Percentiles rank a stretch among this genome's conserved stretches.
Conservation (phyloP, 2,113 vertebrate species). For the Epinephelus fuscoguttatus region DNA sequence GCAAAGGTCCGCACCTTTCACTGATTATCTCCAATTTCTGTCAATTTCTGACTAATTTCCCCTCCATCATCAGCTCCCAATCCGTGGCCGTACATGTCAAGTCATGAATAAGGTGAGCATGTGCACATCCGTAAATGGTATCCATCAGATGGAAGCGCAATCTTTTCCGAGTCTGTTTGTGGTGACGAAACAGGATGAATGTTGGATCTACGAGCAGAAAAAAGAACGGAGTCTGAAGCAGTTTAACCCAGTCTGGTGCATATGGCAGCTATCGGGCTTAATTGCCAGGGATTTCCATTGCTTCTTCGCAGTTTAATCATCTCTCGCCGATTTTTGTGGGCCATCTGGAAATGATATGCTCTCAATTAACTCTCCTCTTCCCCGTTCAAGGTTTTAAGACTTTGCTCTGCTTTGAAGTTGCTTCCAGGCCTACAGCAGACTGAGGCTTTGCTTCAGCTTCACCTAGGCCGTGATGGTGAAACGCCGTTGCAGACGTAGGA, state of each 20-base stretch:
- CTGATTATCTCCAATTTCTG: conserved; percentile 1
- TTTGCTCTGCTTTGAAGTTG: conserved; percentile 71
- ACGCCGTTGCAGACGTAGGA: not conserved
- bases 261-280: conserved; percentile 82
- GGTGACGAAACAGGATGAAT: conserved; percentile 37
- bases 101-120: not conserved
- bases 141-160: not conserved
- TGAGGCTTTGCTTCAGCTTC: conserved; percentile 44
- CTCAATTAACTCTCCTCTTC: conserved; percentile 82
- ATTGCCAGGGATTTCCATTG: conserved; percentile 80
- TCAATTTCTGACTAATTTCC: not conserved
- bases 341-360: conserved; percentile 84
- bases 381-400: conserved; percentile 70
- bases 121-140: conserved; percentile 1
- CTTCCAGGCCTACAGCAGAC: conserved; percentile 73
- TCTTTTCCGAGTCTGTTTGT: conserved; percentile 18
- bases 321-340: conserved; percentile 67
- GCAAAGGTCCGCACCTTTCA: not conserved
- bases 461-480: conserved; percentile 16
- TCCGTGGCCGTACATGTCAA: not conserved
- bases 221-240: conserved; percentile 12
- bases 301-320: conserved; percentile 79
- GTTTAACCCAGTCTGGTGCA: conserved; percentile 68
- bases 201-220: conserved; percentile 21
- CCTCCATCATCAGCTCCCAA: conserved; percentile 7